A percentile compares a stretch with the other conserved stretches of the same genome.
Evolutionary conservation across 2,888 invertebrate species (phyloP).

Genomic region (Drosophila paranaensis): DNA sequence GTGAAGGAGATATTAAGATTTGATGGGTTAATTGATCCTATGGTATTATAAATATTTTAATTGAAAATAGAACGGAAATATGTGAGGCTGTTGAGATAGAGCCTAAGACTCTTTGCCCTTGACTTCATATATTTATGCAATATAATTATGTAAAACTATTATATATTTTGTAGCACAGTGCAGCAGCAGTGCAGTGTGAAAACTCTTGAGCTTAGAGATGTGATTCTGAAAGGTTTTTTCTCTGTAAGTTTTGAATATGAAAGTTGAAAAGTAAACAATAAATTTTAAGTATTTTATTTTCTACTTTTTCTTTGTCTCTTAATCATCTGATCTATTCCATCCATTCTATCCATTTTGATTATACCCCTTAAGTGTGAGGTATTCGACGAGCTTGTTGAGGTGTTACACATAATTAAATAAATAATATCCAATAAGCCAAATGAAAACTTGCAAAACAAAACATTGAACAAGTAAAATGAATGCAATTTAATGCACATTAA

Average conservation of each 20-base stretch:
- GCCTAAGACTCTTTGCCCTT: neutral
- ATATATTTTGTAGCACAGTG: no score
- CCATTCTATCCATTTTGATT: neutral
- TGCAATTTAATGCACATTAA: constrained; percentile 39
- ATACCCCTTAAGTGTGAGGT: neutral
- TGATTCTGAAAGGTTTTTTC: no score
- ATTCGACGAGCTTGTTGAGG: neutral
- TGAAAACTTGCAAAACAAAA: constrained; percentile 16
- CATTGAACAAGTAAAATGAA: constrained; percentile 24
- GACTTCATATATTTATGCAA: neutral
- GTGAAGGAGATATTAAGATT: neutral
- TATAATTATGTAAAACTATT: no score
- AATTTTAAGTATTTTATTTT: no score
- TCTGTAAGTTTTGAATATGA: no score
- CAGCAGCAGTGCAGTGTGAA: no score
- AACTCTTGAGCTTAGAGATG: no score
- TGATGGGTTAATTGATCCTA: neutral
- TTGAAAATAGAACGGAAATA: neutral
- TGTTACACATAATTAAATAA: constrained; percentile 1
- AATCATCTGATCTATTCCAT: no score
- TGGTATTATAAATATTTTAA: neutral
- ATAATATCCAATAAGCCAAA: constrained; percentile 14
- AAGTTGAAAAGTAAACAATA: no score
- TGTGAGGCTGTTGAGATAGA: neutral
- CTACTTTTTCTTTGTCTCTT: no score